Conservation (phyloP, 2,888 invertebrate species). For the Tachina fera region DNA sequence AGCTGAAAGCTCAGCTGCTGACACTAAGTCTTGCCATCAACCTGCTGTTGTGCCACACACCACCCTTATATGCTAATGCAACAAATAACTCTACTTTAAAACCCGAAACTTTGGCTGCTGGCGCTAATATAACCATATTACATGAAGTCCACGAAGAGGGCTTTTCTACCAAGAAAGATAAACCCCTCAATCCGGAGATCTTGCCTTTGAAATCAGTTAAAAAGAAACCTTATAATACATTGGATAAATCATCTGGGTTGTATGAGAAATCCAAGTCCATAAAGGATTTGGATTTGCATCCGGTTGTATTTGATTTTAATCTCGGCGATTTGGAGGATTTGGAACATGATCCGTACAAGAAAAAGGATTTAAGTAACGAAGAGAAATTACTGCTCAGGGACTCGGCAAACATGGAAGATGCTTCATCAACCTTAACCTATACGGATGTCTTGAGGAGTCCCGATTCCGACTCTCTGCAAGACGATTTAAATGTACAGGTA, state of each 20-base stretch:
- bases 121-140: slow-evolving; percentile 78
- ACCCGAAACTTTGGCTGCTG: slow-evolving; percentile 48
- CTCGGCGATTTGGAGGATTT: slow-evolving; percentile 81
- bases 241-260: slow-evolving; percentile 76
- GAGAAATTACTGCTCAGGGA: slow-evolving; percentile 78
- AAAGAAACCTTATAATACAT: slow-evolving; percentile 78
- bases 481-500: slow-evolving; percentile 68
- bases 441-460: slow-evolving; percentile 68
- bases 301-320: slow-evolving; percentile 82
- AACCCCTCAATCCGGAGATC: slow-evolving; percentile 78
- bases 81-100: slow-evolving; percentile 35
- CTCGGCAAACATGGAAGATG: slow-evolving; percentile 65
- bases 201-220: slow-evolving; percentile 77
- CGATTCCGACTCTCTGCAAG: slow-evolving; percentile 62
- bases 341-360: slow-evolving; percentile 79
- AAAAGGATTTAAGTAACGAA: slow-evolving; percentile 79
- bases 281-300: slow-evolving; percentile 80
- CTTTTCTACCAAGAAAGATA: slow-evolving; percentile 71
- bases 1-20: not conserved
- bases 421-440: slow-evolving; percentile 63
- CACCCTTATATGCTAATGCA: not conserved
- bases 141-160: slow-evolving; percentile 76
- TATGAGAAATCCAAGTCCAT: slow-evolving; percentile 78
- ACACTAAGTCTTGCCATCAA: slow-evolving; percentile 32
- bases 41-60: slow-evolving; percentile 34